A percentile compares a stretch with the other conserved stretches of the same genome.
These are phyloP conservation scores for Physeter macrocephalus DNA, from an alignment of 2,113 vertebrate genomes.

Conservation along the genomic window DNA sequence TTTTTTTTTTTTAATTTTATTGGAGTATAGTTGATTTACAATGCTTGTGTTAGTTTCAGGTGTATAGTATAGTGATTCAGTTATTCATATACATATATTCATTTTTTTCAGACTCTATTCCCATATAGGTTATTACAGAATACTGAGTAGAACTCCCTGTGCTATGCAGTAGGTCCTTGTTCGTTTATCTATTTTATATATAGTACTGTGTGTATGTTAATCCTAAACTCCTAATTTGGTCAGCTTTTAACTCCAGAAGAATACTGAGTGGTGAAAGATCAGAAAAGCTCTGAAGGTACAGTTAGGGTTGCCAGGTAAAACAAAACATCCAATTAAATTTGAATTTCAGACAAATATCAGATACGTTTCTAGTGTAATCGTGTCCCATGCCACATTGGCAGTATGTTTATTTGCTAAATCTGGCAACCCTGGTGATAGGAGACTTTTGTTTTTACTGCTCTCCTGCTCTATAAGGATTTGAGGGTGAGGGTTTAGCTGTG, in stretches of 20 bases:
- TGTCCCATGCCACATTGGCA: not conserved
- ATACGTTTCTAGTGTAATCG: not conserved
- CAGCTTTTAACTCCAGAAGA: not conserved
- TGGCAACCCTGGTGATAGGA: not conserved
- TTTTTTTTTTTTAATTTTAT: not conserved
- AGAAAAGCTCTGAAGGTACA: not conserved
- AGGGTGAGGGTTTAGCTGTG: not conserved
- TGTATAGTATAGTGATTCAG: not conserved
- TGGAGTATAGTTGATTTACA: not conserved
- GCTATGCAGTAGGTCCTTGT: not conserved
- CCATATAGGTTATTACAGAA: not conserved
- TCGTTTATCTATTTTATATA: not conserved
- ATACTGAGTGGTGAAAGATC: not conserved
- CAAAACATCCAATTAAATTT: not conserved
- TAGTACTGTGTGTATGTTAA: not conserved
- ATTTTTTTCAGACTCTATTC: not conserved
- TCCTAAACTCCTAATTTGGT: not conserved
- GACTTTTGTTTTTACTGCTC: not conserved
- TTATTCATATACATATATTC: not conserved
- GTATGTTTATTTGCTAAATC: not conserved
- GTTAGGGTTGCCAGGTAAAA: not conserved
- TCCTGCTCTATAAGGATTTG: not conserved
- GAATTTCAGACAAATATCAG: not conserved
- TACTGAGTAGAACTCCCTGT: not conserved
- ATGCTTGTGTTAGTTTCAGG: not conserved